Base-by-base conservation (phyloP, 1,140 invertebrate species). In the Centruroides sculpturatus region DNA sequence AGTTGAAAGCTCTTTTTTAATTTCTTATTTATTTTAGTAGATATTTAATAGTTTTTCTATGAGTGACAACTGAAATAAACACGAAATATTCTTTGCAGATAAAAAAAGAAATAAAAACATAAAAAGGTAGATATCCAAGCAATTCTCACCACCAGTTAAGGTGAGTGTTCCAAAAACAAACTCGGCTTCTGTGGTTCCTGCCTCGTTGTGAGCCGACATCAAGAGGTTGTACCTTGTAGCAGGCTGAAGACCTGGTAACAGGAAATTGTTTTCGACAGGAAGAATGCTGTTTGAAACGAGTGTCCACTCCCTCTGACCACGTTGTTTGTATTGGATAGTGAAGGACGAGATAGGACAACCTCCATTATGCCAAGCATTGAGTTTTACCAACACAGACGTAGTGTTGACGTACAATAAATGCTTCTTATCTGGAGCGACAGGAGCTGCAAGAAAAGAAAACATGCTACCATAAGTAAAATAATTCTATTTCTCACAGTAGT, bases 171-270 rank as follows among this genome's bases (percentile, higher is more conserved):
- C 78, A 71, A 85, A 83, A 62, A 90, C 89, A 69, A 93, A 91
- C n/a, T 87, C 76, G 0, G 85, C 86, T 47, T 85, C 82, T 1
- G 87, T 88, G 54, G 86, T 86, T 0, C 92, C 92, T 0, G 91
- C 91, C 71, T 92, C 90, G 73, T 94, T 95, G 73, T 90, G 84
- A 0, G 92, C 91, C 0, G 86, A 87, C 56, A 95, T 85, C 62
- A 84, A 82, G 68, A 78, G 72, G 63, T 89, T 84, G 72, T 96
- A 96, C 89, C 91, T 93, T 12, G 85, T 91, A 7, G 89, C 92
- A 0, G 92, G 89, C 68, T 91, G 89, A 64, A 97, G 75, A 71
- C 94, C 92, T 60, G 92, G 76, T 41, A 94, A 88, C 71, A 93
- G 89, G 41, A 66, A 63, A n/a, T 59, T 50, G 36, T 66, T 60